Percentiles rank a stretch among this genome's conserved stretches.
phyloP scores from a whole-genome alignment of 2,113 vertebrate genomes.

The Brachyhypopomus gauderio region DNA sequence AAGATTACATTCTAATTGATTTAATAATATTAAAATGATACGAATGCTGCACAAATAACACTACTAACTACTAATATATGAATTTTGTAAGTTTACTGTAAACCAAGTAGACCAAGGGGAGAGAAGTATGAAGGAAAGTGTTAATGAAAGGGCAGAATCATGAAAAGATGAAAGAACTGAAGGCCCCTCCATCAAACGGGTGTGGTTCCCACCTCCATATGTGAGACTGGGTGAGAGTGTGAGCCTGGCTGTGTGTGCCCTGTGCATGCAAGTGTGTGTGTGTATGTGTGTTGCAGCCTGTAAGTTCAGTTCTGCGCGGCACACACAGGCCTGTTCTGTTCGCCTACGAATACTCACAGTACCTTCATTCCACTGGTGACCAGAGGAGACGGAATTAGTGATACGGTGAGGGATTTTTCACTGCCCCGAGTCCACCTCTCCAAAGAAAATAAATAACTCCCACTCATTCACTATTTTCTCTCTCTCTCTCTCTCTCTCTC shows the following conservation, averaged over 20 bases:
- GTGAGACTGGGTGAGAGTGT: constrained; percentile 45
- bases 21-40: too few species aligned
- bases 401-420: constrained; percentile 63
- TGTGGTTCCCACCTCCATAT: constrained; percentile 45
- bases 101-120: neutral
- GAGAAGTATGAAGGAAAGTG: neutral
- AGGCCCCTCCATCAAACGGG: constrained; percentile 43
- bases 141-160: neutral
- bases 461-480: constrained; percentile 50
- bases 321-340: constrained; percentile 58
- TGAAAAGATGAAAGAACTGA: constrained; percentile 40
- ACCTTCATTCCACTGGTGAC: constrained; percentile 50
- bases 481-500: constrained; percentile 21
- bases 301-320: too few species aligned
- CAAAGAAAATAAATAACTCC: constrained; percentile 70
- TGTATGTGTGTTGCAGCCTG: constrained; percentile 24
- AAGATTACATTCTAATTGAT: too few species aligned
- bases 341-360: constrained; percentile 29
- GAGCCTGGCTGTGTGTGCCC: constrained; percentile 29
- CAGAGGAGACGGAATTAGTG: constrained; percentile 64
- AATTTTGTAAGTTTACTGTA: neutral
- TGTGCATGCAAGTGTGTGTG: constrained; percentile 21
- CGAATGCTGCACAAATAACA: too few species aligned
- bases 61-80: too few species aligned
- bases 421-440: constrained; percentile 51